Conservation (phyloP, 1,140 invertebrate species). For the Lysiphlebus fabarum region DNA sequence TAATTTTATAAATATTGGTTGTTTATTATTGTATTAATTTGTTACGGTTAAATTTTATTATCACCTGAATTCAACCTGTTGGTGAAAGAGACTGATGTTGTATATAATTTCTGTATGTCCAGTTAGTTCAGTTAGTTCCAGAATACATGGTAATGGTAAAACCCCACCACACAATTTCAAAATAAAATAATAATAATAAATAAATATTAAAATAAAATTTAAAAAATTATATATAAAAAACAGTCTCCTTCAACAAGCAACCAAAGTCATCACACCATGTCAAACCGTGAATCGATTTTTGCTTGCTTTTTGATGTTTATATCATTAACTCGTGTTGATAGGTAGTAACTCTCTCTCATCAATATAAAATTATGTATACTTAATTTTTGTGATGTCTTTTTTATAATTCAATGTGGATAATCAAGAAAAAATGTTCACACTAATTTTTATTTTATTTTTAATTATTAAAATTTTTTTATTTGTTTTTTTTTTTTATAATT, state of each 20-base stretch:
- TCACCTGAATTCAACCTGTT: conserved; percentile 42
- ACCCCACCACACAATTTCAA: conserved; percentile 27
- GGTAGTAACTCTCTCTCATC: too few relatives aligned
- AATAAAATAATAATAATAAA: background rate
- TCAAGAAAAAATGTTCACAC: too few relatives aligned
- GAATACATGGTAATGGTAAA: conserved; percentile 40
- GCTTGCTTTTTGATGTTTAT: too few relatives aligned
- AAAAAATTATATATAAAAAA: background rate
- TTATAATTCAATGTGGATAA: background rate
- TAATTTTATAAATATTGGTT: too few relatives aligned
- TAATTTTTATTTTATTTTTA: too few relatives aligned
- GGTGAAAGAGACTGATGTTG: conserved; percentile 47
- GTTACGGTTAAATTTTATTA: conserved; percentile 12
- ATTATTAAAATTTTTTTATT: too few relatives aligned
- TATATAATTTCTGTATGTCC: conserved; percentile 47
- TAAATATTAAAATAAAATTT: background rate
- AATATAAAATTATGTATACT: background rate
- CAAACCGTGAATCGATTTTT: too few relatives aligned
- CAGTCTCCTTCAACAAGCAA: too few relatives aligned
- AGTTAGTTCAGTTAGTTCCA: conserved; percentile 49
- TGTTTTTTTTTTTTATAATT: too few relatives aligned
- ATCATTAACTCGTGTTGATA: too few relatives aligned
- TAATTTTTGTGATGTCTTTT: conserved; percentile 12
- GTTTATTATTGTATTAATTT: too few relatives aligned
- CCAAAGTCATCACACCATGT: too few relatives aligned